phyloP scores from a whole-genome alignment of 2,888 invertebrate genomes.

The Leptopilina myrica region DNA sequence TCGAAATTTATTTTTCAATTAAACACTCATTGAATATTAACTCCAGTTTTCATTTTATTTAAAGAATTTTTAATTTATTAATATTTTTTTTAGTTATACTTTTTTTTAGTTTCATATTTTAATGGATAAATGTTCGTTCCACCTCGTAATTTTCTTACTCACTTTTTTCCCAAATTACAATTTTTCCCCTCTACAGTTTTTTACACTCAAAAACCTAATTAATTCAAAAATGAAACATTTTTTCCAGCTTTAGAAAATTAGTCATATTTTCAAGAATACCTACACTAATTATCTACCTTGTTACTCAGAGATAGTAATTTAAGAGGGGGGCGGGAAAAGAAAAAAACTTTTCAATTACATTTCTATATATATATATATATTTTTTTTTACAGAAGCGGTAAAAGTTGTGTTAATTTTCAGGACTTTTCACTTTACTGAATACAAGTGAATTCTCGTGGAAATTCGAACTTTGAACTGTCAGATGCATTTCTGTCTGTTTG shows the following conservation, averaged over 20 bases:
- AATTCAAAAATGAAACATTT: not conserved
- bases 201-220: too few relatives aligned
- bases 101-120: too few relatives aligned
- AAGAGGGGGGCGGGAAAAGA: not conserved
- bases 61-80: too few relatives aligned
- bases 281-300: not conserved
- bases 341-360: not conserved
- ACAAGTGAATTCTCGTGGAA: slow-evolving; percentile 1
- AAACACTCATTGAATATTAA: too few relatives aligned
- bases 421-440: not conserved
- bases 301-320: not conserved
- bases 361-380: not conserved
- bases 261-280: not conserved
- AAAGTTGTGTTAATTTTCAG: slow-evolving; percentile 7
- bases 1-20: too few relatives aligned
- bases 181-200: not conserved
- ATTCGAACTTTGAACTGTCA: slow-evolving; percentile 21
- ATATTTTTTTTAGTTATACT: too few relatives aligned
- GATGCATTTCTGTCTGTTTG: slow-evolving; percentile 16
- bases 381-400: not conserved
- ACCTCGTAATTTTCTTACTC: too few relatives aligned
- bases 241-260: not conserved
- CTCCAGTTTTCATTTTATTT: too few relatives aligned
- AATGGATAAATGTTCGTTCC: too few relatives aligned
- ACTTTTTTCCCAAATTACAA: too few relatives aligned